phyloP scores from a whole-genome alignment of 2,888 invertebrate species.

The Didymodactylos carnosus region DNA sequence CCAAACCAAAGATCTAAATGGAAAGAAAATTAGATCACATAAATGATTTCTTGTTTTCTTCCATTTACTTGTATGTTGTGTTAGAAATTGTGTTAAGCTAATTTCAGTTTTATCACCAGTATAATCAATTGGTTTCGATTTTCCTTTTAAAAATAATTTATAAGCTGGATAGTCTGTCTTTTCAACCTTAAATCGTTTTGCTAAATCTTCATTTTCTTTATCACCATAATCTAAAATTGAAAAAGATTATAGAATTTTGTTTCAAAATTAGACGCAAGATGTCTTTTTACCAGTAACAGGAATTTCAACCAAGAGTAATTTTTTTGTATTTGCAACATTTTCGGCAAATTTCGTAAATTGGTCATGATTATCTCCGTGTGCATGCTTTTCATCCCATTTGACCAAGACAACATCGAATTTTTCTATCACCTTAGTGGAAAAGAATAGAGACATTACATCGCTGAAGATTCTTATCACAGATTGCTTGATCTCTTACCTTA shows the following conservation, averaged over 20 bases:
- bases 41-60: background rate
- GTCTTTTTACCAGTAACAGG: slow-evolving; percentile 51
- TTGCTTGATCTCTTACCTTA: too few species aligned
- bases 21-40: background rate
- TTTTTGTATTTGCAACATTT: slow-evolving; percentile 47
- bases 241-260: too few species aligned
- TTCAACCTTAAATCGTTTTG: slow-evolving; percentile 51
- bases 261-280: too few species aligned
- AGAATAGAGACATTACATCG: too few species aligned
- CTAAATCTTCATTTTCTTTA: slow-evolving; percentile 63
- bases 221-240: slow-evolving; percentile 60
- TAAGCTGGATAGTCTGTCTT: slow-evolving; percentile 64
- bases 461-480: too few species aligned
- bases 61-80: background rate
- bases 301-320: slow-evolving; percentile 62
- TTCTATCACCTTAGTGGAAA: slow-evolving; percentile 50
- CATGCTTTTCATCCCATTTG: slow-evolving; percentile 75
- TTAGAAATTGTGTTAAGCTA: background rate
- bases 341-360: slow-evolving; percentile 59
- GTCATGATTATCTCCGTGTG: slow-evolving; percentile 81
- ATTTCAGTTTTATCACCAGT: slow-evolving; percentile 24
- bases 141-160: slow-evolving; percentile 50
- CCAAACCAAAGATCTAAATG: background rate
- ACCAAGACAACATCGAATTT: slow-evolving; percentile 66
- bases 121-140: slow-evolving; percentile 44